phyloP scores from a whole-genome alignment of 2,113 vertebrate species.

The Paramormyrops kingsleyae region DNA sequence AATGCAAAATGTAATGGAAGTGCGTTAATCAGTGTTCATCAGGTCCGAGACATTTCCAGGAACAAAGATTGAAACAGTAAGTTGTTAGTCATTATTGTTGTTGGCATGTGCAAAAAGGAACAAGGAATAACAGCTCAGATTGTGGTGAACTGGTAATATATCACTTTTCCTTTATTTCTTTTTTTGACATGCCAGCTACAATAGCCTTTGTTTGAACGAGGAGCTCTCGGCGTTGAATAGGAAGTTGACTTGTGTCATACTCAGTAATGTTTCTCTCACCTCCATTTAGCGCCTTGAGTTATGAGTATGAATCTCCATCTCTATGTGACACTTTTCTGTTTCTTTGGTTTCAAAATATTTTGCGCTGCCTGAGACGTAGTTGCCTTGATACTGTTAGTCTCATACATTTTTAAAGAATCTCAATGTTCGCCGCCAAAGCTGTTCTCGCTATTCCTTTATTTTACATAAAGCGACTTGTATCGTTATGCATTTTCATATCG shows the following conservation, averaged over 20 bases:
- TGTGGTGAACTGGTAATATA: not conserved
- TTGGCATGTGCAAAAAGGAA: not conserved
- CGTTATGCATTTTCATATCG: not conserved
- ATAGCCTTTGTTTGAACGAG: not conserved
- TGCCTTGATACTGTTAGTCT: not conserved
- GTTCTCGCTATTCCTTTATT: not conserved
- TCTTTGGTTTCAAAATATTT: not conserved
- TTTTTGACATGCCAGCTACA: not conserved
- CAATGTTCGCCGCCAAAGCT: not conserved
- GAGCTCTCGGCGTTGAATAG: not conserved
- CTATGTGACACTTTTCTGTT: not conserved
- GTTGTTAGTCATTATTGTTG: not conserved
- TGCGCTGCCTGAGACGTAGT: not conserved
- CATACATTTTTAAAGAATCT: not conserved
- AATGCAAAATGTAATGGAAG: not conserved
- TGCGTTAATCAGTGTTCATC: not conserved
- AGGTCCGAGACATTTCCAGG: not conserved
- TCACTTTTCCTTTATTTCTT: not conserved
- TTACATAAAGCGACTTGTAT: not conserved
- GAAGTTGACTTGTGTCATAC: not conserved
- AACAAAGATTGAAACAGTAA: not conserved
- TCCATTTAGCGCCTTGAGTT: not conserved
- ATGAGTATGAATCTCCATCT: not conserved
- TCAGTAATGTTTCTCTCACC: not conserved
- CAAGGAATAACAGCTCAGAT: not conserved